A percentile compares a stretch with the other conserved stretches of the same genome.
phyloP scores from a whole-genome alignment of 2,888 invertebrate species.

The Xanthia icteritia region DNA sequence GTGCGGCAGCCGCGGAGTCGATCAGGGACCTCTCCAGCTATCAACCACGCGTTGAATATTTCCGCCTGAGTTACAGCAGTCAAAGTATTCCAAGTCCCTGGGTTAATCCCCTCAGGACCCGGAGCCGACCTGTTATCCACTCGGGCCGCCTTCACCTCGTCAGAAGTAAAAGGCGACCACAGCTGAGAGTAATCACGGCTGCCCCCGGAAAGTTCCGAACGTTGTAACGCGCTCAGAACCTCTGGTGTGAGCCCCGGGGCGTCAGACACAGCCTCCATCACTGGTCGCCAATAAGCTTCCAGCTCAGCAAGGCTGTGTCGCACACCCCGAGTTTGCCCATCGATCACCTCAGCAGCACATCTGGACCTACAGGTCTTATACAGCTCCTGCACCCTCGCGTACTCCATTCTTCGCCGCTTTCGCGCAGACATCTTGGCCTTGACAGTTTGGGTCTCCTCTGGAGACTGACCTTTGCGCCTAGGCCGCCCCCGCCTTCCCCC shows the following conservation, averaged over 20 bases:
- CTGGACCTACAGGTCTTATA: constrained; percentile 18
- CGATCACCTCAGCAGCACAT: constrained; percentile 22
- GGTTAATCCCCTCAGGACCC: constrained; percentile 35
- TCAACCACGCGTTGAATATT: constrained; percentile 40
- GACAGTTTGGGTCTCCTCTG: too few species aligned
- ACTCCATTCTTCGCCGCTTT: constrained; percentile 13
- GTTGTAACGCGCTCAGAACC: constrained; percentile 6
- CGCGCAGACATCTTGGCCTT: background rate
- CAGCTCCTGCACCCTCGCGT: constrained; percentile 19
- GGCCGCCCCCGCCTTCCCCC: constrained; percentile 5
- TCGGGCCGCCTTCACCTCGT: constrained; percentile 29
- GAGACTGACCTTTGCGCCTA: background rate
- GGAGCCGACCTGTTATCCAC: constrained; percentile 26
- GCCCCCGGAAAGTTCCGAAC: constrained; percentile 22
- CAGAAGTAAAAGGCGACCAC: constrained; percentile 27
- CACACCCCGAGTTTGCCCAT: constrained; percentile 8
- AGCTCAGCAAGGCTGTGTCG: background rate
- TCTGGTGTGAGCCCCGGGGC: constrained; percentile 40
- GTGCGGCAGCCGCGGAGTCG: constrained; percentile 31
- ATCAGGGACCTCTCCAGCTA: constrained; percentile 27
- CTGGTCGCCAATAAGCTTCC: constrained; percentile 27
- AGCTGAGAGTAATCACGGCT: constrained; percentile 15
- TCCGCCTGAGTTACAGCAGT: constrained; percentile 29
- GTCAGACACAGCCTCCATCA: constrained; percentile 45
- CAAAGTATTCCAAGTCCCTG: constrained; percentile 19